Conservation (phyloP, 1,140 invertebrate species). For the Macrobrachium rosenbergii region DNA sequence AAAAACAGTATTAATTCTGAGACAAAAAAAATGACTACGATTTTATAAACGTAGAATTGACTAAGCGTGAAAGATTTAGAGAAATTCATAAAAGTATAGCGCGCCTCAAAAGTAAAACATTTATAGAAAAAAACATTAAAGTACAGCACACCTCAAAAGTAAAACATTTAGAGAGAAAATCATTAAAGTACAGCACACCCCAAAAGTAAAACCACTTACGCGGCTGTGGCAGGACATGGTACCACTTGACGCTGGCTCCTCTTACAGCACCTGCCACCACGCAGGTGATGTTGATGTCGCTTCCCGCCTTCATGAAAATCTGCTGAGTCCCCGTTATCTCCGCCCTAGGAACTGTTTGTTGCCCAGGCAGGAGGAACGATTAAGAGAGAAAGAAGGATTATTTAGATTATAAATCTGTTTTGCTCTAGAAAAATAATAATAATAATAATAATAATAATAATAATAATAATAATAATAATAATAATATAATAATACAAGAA, state of each 20-base stretch:
- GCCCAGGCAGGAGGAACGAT: background rate
- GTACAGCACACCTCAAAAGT: too few relatives aligned
- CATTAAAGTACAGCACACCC: too few relatives aligned
- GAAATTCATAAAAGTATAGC: too few relatives aligned
- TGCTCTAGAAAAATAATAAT: background rate
- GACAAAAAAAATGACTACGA: too few relatives aligned
- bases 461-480: background rate
- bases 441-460: background rate
- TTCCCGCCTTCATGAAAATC: conserved; percentile 56
- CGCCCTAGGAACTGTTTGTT: conserved; percentile 41
- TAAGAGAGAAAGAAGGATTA: background rate
- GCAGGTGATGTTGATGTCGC: conserved; percentile 58
- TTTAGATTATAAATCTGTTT: background rate
- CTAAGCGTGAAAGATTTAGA: too few relatives aligned
- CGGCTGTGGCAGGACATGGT: conserved; percentile 34
- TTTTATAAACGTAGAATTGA: too few relatives aligned
- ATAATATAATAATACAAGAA: too few relatives aligned
- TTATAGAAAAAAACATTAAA: too few relatives aligned
- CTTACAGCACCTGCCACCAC: conserved; percentile 32
- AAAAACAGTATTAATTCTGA: too few relatives aligned
- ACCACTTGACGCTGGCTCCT: conserved; percentile 47
- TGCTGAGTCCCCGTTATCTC: conserved; percentile 27
- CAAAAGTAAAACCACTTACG: background rate
- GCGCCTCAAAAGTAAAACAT: too few relatives aligned
- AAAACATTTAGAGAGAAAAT: too few relatives aligned